Base-by-base conservation (phyloP, 1,140 invertebrate species). In the Aphaenogaster rudis region DNA sequence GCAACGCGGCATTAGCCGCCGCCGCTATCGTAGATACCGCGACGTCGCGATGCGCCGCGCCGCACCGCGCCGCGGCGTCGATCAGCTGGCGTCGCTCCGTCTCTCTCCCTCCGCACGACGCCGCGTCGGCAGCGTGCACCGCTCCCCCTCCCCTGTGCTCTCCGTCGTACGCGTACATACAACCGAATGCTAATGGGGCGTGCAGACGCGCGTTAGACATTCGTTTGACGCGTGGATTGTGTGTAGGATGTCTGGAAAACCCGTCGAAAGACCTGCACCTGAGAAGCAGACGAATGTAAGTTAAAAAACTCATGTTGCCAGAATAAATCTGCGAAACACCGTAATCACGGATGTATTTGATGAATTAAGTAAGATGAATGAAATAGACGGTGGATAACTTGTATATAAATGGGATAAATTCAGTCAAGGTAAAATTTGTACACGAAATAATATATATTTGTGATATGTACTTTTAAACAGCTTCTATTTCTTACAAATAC, bases 11-110 rank as follows among this genome's bases (percentile, higher is more conserved):
- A 42, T 74, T 48, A 59, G 28, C 80, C 42, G 52, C 61, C 63
- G 45, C 59, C 9, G 61, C 71, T 74, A 66, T 61, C 66, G 64
- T 74, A 84, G 80, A 84, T 84, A 84, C 69, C 69, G 80, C 80
- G 80, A 84, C 80, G 71, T 84, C 80, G 80, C 69, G 80, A 84
- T 84, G 80, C 80, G 69, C 67, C 72, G 72, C 72, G 63, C 85
- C 63, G 66, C 76, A 42, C 52, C 85, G 61, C 74, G 71, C 57
- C 79, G 50, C 74, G 71, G 72, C 79, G 86, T 82, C 79, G 86
- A 69, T 87, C 79, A 64, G 80, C 63, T 81, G 79, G 81, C 67
- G 67, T 87, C 63, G 67, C 21, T 66, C 48, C 17, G 57, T 86
- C 52, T 87, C 66, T 74, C 42, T 67, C 66, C 28, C 54, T 52